Percentiles rank a stretch among this genome's conserved stretches.
These are phyloP conservation scores for Sepiola atlantica DNA, from an alignment of 2,888 invertebrate genomes.

Conservation along the genomic window DNA sequence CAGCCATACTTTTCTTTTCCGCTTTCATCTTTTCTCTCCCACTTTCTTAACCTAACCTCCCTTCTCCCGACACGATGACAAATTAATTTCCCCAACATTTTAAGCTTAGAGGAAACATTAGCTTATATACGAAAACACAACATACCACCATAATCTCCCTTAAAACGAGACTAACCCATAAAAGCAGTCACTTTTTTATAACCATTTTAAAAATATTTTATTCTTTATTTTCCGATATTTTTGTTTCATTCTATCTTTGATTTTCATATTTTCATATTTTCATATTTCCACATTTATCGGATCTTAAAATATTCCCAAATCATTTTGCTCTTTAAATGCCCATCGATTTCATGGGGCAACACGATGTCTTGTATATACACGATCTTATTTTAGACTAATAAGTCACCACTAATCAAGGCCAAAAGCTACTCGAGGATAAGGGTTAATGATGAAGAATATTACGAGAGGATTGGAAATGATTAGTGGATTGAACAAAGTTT, in stretches of 20 bases:
- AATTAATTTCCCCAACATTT: slow-evolving; percentile 32
- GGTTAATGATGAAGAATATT: no score
- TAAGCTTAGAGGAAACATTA: not conserved
- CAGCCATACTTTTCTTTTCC: not conserved
- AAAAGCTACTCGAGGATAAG: no score
- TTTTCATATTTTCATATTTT: not conserved
- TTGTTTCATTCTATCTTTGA: not conserved
- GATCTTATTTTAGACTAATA: no score
- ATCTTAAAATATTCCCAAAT: not conserved
- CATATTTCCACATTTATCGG: not conserved
- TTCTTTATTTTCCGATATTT: not conserved
- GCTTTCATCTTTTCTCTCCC: no score
- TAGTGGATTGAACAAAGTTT: no score
- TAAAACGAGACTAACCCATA: slow-evolving; percentile 1
- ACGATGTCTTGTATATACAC: not conserved
- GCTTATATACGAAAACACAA: not conserved
- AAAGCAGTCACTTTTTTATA: not conserved
- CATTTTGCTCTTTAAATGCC: not conserved
- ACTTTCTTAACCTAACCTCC: no score
- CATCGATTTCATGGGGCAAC: not conserved
- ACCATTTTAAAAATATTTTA: not conserved
- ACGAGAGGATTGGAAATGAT: no score
- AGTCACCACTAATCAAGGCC: no score
- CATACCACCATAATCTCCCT: not conserved
- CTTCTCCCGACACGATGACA: not conserved